Conservation (phyloP, 92 coral and sea anemone species). For the Bergia sp. region DNA sequence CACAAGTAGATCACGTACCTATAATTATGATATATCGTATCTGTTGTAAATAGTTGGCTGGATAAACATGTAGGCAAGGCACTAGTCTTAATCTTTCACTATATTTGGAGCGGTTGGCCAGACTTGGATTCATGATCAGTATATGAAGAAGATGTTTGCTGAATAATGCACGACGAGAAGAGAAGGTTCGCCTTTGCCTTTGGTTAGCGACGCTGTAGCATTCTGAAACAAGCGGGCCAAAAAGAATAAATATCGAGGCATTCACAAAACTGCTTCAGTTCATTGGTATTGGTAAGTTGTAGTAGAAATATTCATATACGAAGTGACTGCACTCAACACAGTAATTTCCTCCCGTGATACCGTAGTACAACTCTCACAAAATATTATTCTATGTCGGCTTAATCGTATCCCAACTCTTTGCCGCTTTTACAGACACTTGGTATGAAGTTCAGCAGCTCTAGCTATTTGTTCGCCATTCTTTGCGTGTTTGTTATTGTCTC, state of each 20-base stretch:
- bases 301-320: background rate
- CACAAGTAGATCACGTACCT: too few relatives aligned
- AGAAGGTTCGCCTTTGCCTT: background rate
- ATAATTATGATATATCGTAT: background rate
- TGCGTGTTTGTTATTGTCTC: too few relatives aligned
- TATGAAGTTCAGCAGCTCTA: too few relatives aligned
- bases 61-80: background rate
- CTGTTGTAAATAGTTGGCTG: background rate
- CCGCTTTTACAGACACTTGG: background rate
- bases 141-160: background rate
- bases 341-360: background rate
- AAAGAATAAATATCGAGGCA: background rate
- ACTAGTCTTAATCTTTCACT: background rate
- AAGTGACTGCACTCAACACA: background rate
- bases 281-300: background rate
- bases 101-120: background rate
- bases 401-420: background rate
- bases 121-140: background rate
- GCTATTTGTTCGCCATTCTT: too few relatives aligned
- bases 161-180: background rate
- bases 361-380: background rate
- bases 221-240: background rate
- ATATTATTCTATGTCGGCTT: background rate
- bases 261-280: background rate
- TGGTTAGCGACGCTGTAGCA: background rate